phyloP scores from a whole-genome alignment of 2,797 vertebrate species.

The Malurus leucopterus region DNA sequence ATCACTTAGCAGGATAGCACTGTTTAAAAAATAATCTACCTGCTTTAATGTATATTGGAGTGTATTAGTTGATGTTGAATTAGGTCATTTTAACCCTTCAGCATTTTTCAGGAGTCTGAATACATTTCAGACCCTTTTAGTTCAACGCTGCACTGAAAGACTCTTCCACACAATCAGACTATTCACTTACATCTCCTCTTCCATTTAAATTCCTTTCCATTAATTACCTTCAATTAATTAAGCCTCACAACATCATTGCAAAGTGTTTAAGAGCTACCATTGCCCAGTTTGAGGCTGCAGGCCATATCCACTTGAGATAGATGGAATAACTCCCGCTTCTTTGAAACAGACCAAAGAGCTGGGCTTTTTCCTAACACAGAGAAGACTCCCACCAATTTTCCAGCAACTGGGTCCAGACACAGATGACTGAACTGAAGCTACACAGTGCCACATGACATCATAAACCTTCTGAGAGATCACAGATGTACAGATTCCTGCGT shows the following conservation, averaged over 20 bases:
- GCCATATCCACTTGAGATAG: neutral
- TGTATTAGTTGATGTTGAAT: constrained; percentile 32
- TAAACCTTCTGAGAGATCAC: neutral
- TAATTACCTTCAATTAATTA: constrained; percentile 34
- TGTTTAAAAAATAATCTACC: constrained; percentile 61
- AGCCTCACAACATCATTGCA: neutral
- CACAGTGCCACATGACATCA: neutral
- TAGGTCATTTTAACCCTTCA: constrained; percentile 52
- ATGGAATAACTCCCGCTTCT: neutral
- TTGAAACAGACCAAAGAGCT: neutral
- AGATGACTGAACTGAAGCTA: neutral
- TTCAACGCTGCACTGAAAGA: neutral
- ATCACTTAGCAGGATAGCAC: constrained; percentile 40
- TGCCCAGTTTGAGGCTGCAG: neutral
- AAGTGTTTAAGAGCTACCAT: neutral
- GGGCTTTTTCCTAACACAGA: neutral
- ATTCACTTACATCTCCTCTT: neutral
- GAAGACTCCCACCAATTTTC: neutral
- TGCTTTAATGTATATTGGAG: constrained; percentile 36
- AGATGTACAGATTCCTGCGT: neutral
- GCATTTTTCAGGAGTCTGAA: constrained; percentile 3
- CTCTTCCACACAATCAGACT: neutral
- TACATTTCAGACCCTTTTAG: constrained; percentile 18
- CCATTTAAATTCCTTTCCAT: constrained; percentile 14
- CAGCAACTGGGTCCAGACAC: neutral